Base-by-base conservation (phyloP, 2,113 vertebrate genomes). In the Rutilus rutilus region DNA sequence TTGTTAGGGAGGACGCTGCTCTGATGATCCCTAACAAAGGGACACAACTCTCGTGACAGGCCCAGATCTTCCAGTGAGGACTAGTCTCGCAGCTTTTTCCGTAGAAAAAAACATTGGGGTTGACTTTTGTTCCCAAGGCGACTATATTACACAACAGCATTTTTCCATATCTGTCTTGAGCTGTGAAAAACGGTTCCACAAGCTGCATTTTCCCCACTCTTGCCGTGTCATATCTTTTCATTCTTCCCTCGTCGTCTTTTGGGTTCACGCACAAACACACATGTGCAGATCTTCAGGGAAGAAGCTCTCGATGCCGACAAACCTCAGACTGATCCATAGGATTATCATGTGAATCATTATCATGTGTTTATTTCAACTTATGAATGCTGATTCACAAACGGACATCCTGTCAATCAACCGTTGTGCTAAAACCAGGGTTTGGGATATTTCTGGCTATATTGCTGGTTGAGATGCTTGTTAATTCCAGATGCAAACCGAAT, bases 131-230 rank as follows among this genome's bases (percentile, higher is more conserved):
- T 93, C 87, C 94, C 92, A 86, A 89, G 89, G 88, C 88, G 85
- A 93, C 91, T 59, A 76, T 92, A 92, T 86, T 93, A 94, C 90
- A 94, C 86, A 91, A 88, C 91, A 91, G 88, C 92, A 93, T 93
- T 94, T 92, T 94, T 94, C 91, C 92, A 57, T 85, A 82, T 87
- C 87, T 78, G 80, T 73, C 82, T 83, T 57, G 27, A 42, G 45
- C 59, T 45, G 33, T 77, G 83, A 78, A 84, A 84, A 85, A 88
- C 30, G 12, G 60, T 88, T 88, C 90, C 87, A 88, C 94, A 8
- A 95, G 96, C 83, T 96, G 91, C 80, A 93, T 93, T 89, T 92
- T 93, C 88, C 95, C 92, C 89, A 95, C 94, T 90, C 95, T 94
- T 88, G 95, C 86, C 0, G 92, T 91, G 86, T 85, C 79, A 77